A percentile compares a stretch with the other conserved stretches of the same genome.
Conservation (phyloP, 2,797 vertebrate genomes). For the Karalla daura region DNA sequence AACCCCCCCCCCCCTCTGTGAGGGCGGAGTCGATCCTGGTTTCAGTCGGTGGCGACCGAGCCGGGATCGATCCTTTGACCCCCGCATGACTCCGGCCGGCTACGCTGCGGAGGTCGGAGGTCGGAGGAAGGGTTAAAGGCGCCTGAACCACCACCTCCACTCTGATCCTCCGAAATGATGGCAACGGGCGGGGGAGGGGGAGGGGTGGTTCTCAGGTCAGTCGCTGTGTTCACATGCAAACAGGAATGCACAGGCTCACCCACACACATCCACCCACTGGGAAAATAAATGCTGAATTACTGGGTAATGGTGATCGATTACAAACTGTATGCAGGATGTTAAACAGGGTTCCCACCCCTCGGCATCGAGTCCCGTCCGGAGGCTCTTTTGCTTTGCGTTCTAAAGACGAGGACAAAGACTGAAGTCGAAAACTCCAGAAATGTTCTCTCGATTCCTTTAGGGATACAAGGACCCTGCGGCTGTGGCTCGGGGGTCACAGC, state of each 20-base stretch:
- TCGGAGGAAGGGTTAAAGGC: conserved; percentile 71
- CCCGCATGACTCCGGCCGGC: background rate
- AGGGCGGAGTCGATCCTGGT: conserved; percentile 1
- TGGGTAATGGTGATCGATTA: conserved; percentile 67
- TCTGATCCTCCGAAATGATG: conserved; percentile 47
- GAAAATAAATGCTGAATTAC: conserved; percentile 36
- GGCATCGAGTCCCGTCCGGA: background rate
- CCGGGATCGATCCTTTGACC: background rate
- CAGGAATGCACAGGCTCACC: background rate
- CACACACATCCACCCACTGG: conserved; percentile 39
- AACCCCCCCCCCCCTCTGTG: conserved; percentile 63
- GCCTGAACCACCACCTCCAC: conserved; percentile 42
- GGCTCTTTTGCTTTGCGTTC: background rate
- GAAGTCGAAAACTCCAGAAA: no score
- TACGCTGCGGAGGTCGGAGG: background rate
- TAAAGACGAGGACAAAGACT: conserved; percentile 13
- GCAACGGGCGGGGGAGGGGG: no score
- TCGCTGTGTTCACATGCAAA: conserved; percentile 24
- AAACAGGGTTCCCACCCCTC: conserved; percentile 75
- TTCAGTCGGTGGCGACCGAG: conserved; percentile 13
- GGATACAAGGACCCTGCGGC: no score
- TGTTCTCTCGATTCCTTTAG: no score
- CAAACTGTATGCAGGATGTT: conserved; percentile 62
- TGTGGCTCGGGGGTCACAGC: no score
- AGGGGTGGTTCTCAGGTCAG: conserved; percentile 36